Evolutionary conservation across 2,888 invertebrate species (phyloP).

Genomic region (Venusia cambrica): DNA sequence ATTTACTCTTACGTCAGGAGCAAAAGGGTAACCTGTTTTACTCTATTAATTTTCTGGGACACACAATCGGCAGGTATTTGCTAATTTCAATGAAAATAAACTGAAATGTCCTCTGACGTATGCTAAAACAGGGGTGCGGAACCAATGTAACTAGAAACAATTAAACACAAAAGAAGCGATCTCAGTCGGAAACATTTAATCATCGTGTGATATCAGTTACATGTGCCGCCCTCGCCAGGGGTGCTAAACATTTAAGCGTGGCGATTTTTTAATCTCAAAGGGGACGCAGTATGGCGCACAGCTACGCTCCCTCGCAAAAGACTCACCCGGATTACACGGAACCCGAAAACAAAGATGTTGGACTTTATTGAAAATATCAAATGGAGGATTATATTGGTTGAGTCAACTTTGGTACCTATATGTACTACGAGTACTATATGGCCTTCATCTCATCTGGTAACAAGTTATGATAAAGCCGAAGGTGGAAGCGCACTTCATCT

Average conservation of each 20-base stretch:
- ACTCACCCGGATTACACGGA: constrained; percentile 12
- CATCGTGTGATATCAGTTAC: constrained; percentile 47
- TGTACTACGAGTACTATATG: no score
- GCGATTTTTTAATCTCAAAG: constrained; percentile 20
- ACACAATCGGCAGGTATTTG: no score
- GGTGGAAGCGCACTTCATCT: no score
- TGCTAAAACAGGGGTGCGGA: constrained; percentile 1
- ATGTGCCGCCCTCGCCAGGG: constrained; percentile 20
- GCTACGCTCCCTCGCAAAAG: constrained; percentile 8
- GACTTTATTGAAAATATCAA: constrained; percentile 12
- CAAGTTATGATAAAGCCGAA: no score
- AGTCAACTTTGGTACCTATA: no score
- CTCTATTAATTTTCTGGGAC: no score
- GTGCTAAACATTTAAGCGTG: constrained; percentile 21
- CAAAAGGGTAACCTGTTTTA: no score
- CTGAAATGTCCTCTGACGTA: no score
- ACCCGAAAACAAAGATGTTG: constrained; percentile 8
- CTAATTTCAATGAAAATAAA: no score
- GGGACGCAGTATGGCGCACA: constrained; percentile 30
- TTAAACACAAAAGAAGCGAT: constrained; percentile 43
- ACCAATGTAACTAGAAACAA: constrained; percentile 22
- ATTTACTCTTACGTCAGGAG: no score
- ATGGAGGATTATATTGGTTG: no score
- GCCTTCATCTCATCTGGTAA: no score
- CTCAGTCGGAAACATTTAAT: constrained; percentile 52